phyloP scores from a whole-genome alignment of 2,113 vertebrate genomes.

The Odocoileus virginianus region DNA sequence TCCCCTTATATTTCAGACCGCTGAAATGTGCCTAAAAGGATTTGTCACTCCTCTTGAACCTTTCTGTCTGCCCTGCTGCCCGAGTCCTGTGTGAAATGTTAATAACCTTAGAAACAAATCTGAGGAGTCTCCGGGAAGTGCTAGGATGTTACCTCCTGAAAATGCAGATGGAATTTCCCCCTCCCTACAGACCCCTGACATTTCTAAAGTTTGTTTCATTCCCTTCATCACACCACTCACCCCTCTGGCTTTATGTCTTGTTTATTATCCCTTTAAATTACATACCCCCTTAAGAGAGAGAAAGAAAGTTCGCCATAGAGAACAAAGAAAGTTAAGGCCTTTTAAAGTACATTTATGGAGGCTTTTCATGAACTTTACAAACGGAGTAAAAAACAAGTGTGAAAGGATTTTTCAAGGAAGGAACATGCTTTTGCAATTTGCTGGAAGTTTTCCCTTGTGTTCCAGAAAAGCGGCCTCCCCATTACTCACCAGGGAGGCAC shows the following conservation, averaged over 20 bases:
- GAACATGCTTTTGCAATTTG: slow-evolving; percentile 87
- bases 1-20: neutral
- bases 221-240: neutral
- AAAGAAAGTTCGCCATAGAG: slow-evolving; percentile 1
- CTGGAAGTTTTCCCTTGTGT: slow-evolving; percentile 82
- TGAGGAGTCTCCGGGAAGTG: fast-evolving
- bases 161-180: neutral
- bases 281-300: neutral
- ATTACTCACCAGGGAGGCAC: slow-evolving; percentile 84
- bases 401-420: slow-evolving; percentile 82
- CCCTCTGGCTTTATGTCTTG: neutral
- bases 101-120: neutral
- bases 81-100: neutral
- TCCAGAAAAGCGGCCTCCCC: slow-evolving; percentile 84
- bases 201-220: neutral
- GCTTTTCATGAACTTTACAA: slow-evolving; percentile 79
- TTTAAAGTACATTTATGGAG: slow-evolving; percentile 56
- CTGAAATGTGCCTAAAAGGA: neutral
- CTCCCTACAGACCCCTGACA: neutral
- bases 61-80: neutral
- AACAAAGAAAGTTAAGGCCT: slow-evolving; percentile 40
- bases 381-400: slow-evolving; percentile 75
- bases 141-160: neutral
- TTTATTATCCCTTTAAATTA: slow-evolving; percentile 37
- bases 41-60: neutral